phyloP scores from a whole-genome alignment of 2,797 vertebrate genomes.

The Merluccius polli region DNA sequence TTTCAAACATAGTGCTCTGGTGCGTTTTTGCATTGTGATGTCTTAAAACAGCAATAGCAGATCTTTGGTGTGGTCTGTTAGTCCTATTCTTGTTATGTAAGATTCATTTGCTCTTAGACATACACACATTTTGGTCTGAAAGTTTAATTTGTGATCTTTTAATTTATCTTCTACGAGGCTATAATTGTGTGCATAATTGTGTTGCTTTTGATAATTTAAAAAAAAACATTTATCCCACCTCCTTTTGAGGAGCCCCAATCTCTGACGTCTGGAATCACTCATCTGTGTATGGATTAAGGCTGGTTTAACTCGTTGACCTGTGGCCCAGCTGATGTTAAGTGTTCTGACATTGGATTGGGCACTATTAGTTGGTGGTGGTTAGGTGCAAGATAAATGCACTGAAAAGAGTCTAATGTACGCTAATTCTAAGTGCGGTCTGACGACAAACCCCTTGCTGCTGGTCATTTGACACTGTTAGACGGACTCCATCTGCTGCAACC shows the following conservation, averaged over 20 bases:
- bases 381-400: not conserved
- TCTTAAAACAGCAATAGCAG: conserved; percentile 18
- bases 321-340: conserved; percentile 21
- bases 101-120: not conserved
- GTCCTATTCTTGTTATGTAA: not conserved
- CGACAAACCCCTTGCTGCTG: not conserved
- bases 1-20: conserved; percentile 20
- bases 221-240: conserved; percentile 10
- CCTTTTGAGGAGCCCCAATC: not conserved
- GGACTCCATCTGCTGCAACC: not conserved
- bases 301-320: conserved; percentile 17
- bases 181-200: conserved; percentile 27
- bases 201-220: conserved; percentile 7
- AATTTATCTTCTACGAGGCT: conserved; percentile 14
- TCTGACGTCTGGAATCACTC: conserved; percentile 18
- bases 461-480: not conserved
- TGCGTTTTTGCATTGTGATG: conserved; percentile 12
- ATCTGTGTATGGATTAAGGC: conserved; percentile 33
- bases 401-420: not conserved
- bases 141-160: not conserved
- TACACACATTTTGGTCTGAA: conserved; percentile 3
- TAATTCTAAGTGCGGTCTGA: not conserved
- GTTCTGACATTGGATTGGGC: conserved; percentile 41
- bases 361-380: conserved; percentile 6
- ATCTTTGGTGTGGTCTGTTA: not conserved